Conservation (phyloP, 2,113 vertebrate species). For the Athene cunicularia region DNA sequence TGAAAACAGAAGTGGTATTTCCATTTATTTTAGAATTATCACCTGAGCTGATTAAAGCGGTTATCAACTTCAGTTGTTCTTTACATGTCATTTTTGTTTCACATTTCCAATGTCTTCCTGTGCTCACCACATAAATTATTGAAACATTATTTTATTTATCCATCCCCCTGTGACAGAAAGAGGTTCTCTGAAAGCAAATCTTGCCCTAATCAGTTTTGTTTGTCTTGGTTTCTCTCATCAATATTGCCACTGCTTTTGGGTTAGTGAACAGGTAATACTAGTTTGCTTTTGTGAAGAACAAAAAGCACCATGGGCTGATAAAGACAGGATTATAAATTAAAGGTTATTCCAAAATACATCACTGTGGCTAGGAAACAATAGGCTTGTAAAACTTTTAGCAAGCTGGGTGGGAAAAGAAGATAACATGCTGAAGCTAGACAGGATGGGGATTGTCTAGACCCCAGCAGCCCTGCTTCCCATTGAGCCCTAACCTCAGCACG, state of each 20-base stretch:
- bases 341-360: constrained; percentile 35
- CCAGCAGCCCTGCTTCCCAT: background rate
- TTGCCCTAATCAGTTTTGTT: constrained; percentile 72
- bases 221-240: constrained; percentile 65
- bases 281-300: constrained; percentile 40
- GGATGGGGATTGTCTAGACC: background rate
- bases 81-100: constrained; percentile 34
- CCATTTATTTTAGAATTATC: constrained; percentile 71
- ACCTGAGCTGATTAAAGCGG: constrained; percentile 65
- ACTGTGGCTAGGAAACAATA: background rate
- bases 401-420: background rate
- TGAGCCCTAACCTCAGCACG: background rate
- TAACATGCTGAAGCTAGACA: background rate
- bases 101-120: constrained; percentile 47
- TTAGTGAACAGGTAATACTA: constrained; percentile 33
- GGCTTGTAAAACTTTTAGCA: background rate
- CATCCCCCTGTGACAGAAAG: constrained; percentile 70
- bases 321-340: constrained; percentile 46
- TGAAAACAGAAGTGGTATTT: constrained; percentile 51
- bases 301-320: constrained; percentile 40
- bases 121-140: constrained; percentile 71
- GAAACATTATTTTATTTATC: constrained; percentile 76
- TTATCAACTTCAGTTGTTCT: constrained; percentile 58
- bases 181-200: constrained; percentile 71
- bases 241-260: background rate